These are phyloP conservation scores for Eidolon dupreanum DNA, from an alignment of 2,797 vertebrate genomes.

Conservation along the genomic window DNA sequence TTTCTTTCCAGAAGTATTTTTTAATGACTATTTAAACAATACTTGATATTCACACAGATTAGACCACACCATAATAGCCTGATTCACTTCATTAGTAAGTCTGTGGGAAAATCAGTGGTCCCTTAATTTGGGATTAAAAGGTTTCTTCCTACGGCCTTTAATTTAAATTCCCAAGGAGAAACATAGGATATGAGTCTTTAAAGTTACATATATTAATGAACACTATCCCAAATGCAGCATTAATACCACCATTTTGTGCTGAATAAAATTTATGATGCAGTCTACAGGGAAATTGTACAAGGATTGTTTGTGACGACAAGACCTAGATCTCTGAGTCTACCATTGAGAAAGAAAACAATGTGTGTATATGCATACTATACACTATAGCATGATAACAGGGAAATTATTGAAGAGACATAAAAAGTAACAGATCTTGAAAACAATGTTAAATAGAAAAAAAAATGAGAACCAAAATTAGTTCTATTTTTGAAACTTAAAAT, in stretches of 20 bases:
- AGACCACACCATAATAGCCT: constrained; percentile 50
- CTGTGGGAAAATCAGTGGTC: constrained; percentile 60
- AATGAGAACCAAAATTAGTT: constrained; percentile 17
- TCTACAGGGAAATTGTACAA: neutral
- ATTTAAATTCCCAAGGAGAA: constrained; percentile 58
- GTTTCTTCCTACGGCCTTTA: constrained; percentile 59
- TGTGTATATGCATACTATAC: neutral
- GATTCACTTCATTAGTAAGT: constrained; percentile 71
- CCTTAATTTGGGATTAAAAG: constrained; percentile 67
- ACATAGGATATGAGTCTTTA: constrained; percentile 35
- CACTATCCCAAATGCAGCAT: neutral
- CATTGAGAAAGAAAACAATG: neutral
- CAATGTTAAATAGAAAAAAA: neutral
- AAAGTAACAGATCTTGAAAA: neutral
- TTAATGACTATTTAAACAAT: constrained; percentile 68
- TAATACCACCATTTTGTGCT: neutral
- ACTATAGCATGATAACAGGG: neutral
- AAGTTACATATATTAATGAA: neutral
- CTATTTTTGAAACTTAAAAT: neutral
- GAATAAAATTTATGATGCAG: neutral
- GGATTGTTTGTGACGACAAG: neutral
- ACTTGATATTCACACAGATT: constrained; percentile 54
- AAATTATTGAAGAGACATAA: neutral
- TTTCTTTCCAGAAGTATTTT: constrained; percentile 73
- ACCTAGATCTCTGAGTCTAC: neutral